Conservation (phyloP, 1,140 invertebrate genomes). For the Calliopsis andreniformis region DNA sequence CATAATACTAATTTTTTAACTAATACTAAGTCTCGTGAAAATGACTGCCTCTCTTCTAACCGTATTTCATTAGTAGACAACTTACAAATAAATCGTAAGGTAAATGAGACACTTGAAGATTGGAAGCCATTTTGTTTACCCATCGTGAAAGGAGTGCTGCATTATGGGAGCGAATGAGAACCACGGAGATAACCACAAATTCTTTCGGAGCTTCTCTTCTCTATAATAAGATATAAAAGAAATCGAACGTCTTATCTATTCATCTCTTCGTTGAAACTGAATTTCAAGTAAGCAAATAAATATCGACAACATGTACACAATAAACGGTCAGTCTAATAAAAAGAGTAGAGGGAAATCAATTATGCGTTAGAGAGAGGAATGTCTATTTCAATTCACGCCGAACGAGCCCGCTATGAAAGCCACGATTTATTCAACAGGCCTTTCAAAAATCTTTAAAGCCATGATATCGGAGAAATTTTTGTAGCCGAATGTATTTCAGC, state of each 20-base stretch:
- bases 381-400: neutral
- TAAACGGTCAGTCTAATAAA: constrained; percentile 3
- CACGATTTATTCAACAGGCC: constrained; percentile 17
- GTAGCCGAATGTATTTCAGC: neutral
- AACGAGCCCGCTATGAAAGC: neutral
- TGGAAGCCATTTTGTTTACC: neutral
- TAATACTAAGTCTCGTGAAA: too few relatives aligned
- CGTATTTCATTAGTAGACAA: neutral
- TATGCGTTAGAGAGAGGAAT: neutral
- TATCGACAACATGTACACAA: neutral
- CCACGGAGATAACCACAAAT: neutral
- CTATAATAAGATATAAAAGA: neutral
- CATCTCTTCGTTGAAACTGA: neutral
- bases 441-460: neutral
- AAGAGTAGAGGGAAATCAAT: neutral
- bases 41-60: too few relatives aligned
- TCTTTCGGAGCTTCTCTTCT: neutral
- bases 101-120: neutral
- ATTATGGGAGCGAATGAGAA: neutral
- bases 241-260: neutral
- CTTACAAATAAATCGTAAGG: too few relatives aligned
- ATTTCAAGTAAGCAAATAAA: neutral
- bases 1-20: too few relatives aligned
- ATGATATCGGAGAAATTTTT: neutral
- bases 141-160: neutral